Percentiles rank a stretch among this genome's conserved stretches.
Conservation (phyloP, 1,140 invertebrate species). For the Tetranychus cinnabarinus region DNA sequence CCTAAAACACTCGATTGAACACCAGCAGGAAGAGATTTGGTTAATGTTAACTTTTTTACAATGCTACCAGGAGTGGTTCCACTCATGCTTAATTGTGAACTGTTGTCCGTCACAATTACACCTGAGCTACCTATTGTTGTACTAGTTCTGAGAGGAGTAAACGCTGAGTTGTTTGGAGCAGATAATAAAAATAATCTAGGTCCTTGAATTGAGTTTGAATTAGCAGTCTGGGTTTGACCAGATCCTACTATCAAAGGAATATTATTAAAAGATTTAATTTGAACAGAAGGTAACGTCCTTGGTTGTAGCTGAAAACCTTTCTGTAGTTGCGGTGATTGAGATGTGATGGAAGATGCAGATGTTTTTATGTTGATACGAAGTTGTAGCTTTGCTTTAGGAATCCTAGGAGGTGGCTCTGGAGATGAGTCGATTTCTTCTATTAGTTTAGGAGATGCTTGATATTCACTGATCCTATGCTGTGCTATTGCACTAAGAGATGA, state of each 20-base stretch:
- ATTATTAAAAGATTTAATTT: background rate
- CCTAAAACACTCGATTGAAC: conserved; percentile 1
- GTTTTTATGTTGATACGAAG: conserved; percentile 24
- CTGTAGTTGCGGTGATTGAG: background rate
- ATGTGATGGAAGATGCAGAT: background rate
- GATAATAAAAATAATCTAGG: too few species aligned
- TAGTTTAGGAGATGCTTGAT: conserved; percentile 40
- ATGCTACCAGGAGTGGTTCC: background rate
- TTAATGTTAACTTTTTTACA: background rate
- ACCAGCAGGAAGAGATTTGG: background rate
- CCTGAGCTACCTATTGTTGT: background rate
- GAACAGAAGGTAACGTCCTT: background rate
- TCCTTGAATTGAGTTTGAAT: too few species aligned
- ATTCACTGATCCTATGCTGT: conserved; percentile 46
- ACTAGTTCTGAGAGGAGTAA: too few species aligned
- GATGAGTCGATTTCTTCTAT: conserved; percentile 46
- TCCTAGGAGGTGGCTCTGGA: conserved; percentile 31
- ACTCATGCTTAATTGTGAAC: background rate
- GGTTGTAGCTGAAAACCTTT: background rate
- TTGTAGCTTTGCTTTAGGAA: conserved; percentile 37
- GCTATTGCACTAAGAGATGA: conserved; percentile 44
- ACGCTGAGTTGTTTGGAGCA: too few species aligned
- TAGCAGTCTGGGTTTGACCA: background rate
- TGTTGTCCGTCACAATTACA: background rate
- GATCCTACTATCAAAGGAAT: conserved; percentile 5